Evolutionary conservation across 2,113 vertebrate species (phyloP), one percentile per base, ranked within the genome.

Genomic region (Gobius niger): DNA sequence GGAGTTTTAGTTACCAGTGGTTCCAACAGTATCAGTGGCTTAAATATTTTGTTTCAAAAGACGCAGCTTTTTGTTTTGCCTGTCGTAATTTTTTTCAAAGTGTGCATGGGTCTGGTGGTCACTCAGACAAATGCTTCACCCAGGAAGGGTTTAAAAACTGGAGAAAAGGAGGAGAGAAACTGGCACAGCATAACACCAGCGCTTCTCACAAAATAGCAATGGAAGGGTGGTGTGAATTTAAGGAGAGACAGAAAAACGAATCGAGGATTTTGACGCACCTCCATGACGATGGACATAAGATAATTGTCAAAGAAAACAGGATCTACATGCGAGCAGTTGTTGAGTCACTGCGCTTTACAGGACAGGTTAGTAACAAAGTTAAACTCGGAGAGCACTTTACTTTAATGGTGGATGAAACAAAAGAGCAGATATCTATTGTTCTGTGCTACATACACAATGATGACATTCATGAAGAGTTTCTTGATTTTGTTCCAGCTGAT

Each of bases 391-490:
- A n/a, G 50, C 50, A 52, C n/a, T 52, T 15, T n/a, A 52, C 50
- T 15, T 52, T 52, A 52, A 52, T 52, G 50, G 50, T 52, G 50
- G 50, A 52, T 18, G 50, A 52, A 14, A 52, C 50, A n/a, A 52
- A n/a, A 52, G 50, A 52, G 50, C 50, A 52, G n/a, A 52, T 52
- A 12, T n/a, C 15, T 16, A 16, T 52, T 52, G 50, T 52, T 52
- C 14, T 52, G 14, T 15, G 50, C 2, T 52, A 52, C 50, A 12
- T 52, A 16, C 50, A 52, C 7, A n/a, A 52, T 52, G 24, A 34
- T 34, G 24, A 34, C 24, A 34, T 34, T 34, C 24, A 34, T 34
- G 24, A 34, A 34, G 24, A 2, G 24, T 34, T 34, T 34, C 24
- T 47, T 10, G 47, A 47, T 13, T 47, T 47, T 47, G 47, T 47